A percentile compares a stretch with the other conserved stretches of the same genome.
Evolutionary conservation across 2,113 vertebrate species (phyloP).

Genomic region (Pachyramphus minor): DNA sequence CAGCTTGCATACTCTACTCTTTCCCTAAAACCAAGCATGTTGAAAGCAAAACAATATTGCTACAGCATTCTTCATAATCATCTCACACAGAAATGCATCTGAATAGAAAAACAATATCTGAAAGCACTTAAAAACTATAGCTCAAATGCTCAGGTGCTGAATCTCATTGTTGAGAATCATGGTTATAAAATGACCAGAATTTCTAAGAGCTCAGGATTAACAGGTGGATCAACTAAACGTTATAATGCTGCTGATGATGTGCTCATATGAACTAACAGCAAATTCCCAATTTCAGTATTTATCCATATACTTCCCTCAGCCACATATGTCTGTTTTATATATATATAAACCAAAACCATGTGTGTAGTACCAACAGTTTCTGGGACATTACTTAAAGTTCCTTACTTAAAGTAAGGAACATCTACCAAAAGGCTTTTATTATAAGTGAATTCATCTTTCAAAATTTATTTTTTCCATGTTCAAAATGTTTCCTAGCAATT

Average conservation of each 20-base stretch:
- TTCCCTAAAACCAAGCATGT: neutral
- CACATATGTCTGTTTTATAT: neutral
- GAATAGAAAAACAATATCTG: neutral
- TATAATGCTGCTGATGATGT: neutral
- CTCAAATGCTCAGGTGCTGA: neutral
- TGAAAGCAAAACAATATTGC: neutral
- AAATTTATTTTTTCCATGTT: neutral
- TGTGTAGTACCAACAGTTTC: neutral
- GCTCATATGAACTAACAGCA: neutral
- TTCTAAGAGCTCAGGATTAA: neutral
- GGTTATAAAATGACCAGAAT: neutral
- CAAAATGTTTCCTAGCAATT: neutral
- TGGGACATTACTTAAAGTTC: neutral
- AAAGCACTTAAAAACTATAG: neutral
- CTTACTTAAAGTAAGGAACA: neutral
- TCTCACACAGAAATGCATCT: neutral
- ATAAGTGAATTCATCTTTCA: neutral
- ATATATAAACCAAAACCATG: neutral
- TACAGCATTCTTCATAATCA: neutral
- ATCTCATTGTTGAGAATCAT: neutral
- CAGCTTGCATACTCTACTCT: neutral
- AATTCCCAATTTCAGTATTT: neutral
- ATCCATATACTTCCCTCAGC: neutral
- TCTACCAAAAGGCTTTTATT: neutral
- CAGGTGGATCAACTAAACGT: neutral